A percentile compares a stretch with the other conserved stretches of the same genome.
These are phyloP conservation scores for Dunckerocampus dactyliophorus DNA, from an alignment of 2,113 vertebrate genomes.

Conservation along the genomic window DNA sequence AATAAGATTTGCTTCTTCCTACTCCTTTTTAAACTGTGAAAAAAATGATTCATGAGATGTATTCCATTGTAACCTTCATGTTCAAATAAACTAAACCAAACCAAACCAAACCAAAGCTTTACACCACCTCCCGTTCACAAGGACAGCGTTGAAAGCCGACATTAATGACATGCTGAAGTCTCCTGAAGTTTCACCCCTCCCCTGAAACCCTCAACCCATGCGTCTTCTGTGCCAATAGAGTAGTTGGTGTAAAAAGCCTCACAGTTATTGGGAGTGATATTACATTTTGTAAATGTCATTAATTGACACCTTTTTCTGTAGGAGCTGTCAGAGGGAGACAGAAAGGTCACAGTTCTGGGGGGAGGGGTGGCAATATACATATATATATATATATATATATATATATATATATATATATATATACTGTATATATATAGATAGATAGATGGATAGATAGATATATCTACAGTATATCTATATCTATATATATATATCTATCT, in stretches of 20 bases:
- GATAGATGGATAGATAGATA: too few species aligned
- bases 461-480: too few species aligned
- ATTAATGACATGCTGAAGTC: conserved; percentile 56
- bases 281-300: conserved; percentile 78
- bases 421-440: too few species aligned
- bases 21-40: too few species aligned
- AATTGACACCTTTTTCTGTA: conserved; percentile 76
- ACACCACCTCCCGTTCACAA: conserved; percentile 53
- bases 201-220: conserved; percentile 13
- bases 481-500: too few species aligned
- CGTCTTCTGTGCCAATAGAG: conserved; percentile 44
- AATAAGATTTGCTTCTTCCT: too few species aligned
- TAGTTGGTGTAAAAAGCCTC: conserved; percentile 68
- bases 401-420: too few species aligned
- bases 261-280: conserved; percentile 75
- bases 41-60: too few species aligned
- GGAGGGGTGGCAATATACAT: conserved; percentile 50
- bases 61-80: too few species aligned
- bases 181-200: conserved; percentile 1
- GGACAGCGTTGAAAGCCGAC: conserved; percentile 61
- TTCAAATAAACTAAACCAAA: too few species aligned
- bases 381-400: conserved; percentile 60
- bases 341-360: conserved; percentile 73
- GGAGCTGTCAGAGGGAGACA: conserved; percentile 69
- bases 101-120: too few species aligned